Base-by-base conservation (phyloP, 2,888 invertebrate species). In the Encarsia formosa region DNA sequence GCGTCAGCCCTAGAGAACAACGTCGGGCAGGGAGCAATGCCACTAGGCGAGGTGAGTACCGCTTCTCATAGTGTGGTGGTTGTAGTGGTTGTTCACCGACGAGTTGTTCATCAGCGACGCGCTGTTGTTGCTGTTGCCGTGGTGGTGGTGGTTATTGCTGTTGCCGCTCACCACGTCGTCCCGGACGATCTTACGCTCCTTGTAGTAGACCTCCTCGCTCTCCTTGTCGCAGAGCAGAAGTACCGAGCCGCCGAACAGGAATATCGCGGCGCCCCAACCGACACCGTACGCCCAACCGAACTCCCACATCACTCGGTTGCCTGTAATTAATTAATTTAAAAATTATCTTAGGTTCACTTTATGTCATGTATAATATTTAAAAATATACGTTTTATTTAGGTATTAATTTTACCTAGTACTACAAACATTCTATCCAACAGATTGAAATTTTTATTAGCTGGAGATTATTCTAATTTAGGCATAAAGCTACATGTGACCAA, bases 261-360 rank as follows among this genome's bases (percentile, higher is more conserved):
- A 95, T 70, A 96, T 92, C 66, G 93, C 92, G 37, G 95, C 91
- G 60, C 95, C 96, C 96, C 97, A 98, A 15, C 94, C 96, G 22
- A 97, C 91, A 42, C 97, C 96, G 74, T 98, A 98, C 39, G 96
- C 95, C 95, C 96, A 98, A 43, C 96, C 96, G 69, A 98, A 97
- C 75, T 96, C 94, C 95, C 95, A 96, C 67, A 91, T 85, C 52
- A 87, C 84, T 67, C 92, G 82, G 77, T 93, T 92, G 63, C 91
- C 91, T 90, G 73, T 16, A 57, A n/a, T n/a, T n/a, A n/a, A n/a
- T n/a, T n/a, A n/a, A n/a, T n/a, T n/a, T n/a, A n/a, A n/a, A n/a
- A n/a, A n/a, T n/a, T n/a, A n/a, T n/a, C n/a, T n/a, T n/a, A n/a
- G n/a, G n/a, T n/a, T n/a, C n/a, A n/a, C n/a, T n/a, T n/a, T n/a